phyloP scores from a whole-genome alignment of 2,797 vertebrate genomes.

The Alcedo quadribrachys region DNA sequence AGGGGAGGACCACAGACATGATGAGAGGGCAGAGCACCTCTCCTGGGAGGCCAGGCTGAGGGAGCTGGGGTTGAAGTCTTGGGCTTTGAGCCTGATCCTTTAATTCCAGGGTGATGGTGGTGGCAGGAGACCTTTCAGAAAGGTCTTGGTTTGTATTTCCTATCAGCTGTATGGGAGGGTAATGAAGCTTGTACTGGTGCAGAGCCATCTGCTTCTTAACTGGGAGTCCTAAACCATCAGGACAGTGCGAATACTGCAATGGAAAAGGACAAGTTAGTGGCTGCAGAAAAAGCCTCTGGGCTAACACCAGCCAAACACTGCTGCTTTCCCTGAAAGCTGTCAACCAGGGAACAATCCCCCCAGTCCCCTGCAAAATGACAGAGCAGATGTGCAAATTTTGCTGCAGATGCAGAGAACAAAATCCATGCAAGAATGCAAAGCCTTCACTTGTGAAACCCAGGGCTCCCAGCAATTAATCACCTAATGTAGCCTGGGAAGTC shows the following conservation, averaged over 20 bases:
- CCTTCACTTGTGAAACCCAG: neutral
- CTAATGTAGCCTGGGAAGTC: neutral
- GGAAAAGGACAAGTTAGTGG: neutral
- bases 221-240: neutral
- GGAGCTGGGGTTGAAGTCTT: neutral
- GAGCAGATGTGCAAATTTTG: neutral
- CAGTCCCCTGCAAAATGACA: neutral
- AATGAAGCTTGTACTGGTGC: neutral
- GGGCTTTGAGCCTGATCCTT: neutral
- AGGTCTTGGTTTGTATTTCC: neutral
- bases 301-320: neutral
- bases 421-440: neutral
- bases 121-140: neutral
- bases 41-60: too few relatives aligned
- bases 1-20: too few relatives aligned
- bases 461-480: neutral
- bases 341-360: neutral
- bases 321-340: neutral
- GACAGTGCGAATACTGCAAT: conserved; percentile 67
- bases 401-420: neutral
- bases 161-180: neutral
- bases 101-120: neutral
- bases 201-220: neutral
- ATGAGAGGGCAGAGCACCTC: too few relatives aligned
- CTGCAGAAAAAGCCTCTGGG: neutral